These are phyloP conservation scores for Apis dorsata DNA, from an alignment of 1,140 invertebrate species.

Conservation along the genomic window DNA sequence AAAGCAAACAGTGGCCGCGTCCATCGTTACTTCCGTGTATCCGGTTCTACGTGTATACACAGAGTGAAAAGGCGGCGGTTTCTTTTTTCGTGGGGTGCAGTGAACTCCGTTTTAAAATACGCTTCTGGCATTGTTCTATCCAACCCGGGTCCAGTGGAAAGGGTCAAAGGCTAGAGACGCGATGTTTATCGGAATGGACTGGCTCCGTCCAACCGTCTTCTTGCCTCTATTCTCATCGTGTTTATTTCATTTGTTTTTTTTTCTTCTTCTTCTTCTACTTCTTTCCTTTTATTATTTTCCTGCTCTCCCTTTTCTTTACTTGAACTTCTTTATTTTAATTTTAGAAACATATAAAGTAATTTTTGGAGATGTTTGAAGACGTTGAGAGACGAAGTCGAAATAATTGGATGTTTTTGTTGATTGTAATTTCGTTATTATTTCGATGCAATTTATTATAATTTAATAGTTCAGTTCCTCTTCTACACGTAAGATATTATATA, in stretches of 20 bases:
- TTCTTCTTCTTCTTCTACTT: background rate
- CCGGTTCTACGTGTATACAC: background rate
- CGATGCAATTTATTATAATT: no score
- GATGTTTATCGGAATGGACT: background rate
- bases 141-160: background rate
- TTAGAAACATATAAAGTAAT: background rate
- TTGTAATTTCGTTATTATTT: no score
- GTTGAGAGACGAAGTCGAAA: no score
- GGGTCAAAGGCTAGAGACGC: constrained; percentile 1
- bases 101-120: constrained; percentile 22
- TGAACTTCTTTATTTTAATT: background rate
- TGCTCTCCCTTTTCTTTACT: background rate
- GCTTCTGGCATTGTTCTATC: constrained; percentile 22
- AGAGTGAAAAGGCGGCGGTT: background rate
- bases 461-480: no score
- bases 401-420: no score
- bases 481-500: no score
- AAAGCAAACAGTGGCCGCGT: constrained; percentile 20
- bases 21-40: constrained; percentile 2
- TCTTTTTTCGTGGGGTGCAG: background rate
- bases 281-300: background rate
- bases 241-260: background rate
- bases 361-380: no score
- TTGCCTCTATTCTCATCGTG: background rate
- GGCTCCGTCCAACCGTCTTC: background rate